Base-by-base conservation (phyloP, 1,140 invertebrate species). In the Maconellicoccus hirsutus region DNA sequence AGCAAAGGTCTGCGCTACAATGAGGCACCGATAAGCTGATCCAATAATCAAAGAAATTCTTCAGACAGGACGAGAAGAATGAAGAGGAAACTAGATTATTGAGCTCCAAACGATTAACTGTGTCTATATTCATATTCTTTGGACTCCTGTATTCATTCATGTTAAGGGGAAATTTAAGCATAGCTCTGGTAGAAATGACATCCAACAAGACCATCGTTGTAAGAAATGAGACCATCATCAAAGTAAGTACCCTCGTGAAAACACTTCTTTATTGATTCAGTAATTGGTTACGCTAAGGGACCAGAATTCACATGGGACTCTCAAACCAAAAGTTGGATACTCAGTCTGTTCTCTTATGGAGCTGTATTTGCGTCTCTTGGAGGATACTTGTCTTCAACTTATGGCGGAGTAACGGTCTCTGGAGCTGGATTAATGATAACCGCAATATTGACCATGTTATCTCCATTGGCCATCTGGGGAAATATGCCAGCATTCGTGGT, bases 311-410 rank as follows among this genome's bases (percentile, higher is more conserved):
- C 74, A 21, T 95, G 92, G 92, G 85, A 87, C 75, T 86, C 86
- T 1, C 84, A 86, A 76, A 84, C 87, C 10, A 89, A 90, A 80
- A 92, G 92, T 1, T 79, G 91, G 14, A 85, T 96, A 42, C 79
- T 95, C 25, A 91, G 91, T 76, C 90, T 91, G 0, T 95, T 95
- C 80, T 96, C 94, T 78, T 91, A 90, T 75, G 89, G 89, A 7
- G 90, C 90, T 75, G 84, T 90, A 33, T 78, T 87, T 33, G 90
- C 89, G 0, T 89, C 90, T 78, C 79, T 90, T 59, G 91, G 90
- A 6, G 89, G 89, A 26, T 89, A 85, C 82, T 78, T 91, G 16
- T 85, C 85, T 8, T 82, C 86, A 73, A 84, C 84, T 76, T 84
- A 88, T 75, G 88, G 88, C 75, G 90, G 86, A 0, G 86, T 86